Base-by-base conservation (phyloP, 2,888 invertebrate species). In the Onchidella celtica region DNA sequence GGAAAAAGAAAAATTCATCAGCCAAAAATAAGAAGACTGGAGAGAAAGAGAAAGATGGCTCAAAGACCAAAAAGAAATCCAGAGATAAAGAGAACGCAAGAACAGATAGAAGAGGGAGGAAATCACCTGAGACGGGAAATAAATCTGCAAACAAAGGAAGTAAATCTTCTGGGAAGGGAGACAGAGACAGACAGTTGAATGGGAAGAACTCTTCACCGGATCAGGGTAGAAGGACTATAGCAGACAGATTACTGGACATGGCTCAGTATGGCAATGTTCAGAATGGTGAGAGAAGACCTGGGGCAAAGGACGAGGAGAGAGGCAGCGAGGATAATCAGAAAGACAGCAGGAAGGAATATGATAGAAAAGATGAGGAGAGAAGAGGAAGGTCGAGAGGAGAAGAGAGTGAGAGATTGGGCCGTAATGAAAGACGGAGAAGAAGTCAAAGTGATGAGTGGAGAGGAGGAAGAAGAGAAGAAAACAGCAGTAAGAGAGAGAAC, bases 151-250 rank as follows among this genome's bases (percentile, higher is more conserved):
- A 76, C 59, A 83, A 81, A 34, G 83, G 81, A 34, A 84, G 83
- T 38, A 84, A 83, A 38, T 73, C 83, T 74, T 85, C 84, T 34
- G 76, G 77, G 66, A 81, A 78, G 6, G 63, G 85, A 27, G 76
- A 82, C 1, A 65, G 85, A 27, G 76, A 82, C 1, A 84, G 78
- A 68, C 69, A 86, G 2, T 82, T 84, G 17, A 80, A 83, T 29
- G 85, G 84, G 59, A 84, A 81, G 4, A 79, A 85, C 27, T 1
- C 55, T 3, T 70, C 57, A 4, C 55, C 72, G 21, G 65, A 57
- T 24, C 40, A 47, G n/a, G 38, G 34, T 9, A 29, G 27, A 3
- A 79, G 21, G 47, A 69, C 69, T 68, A 81, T 81, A 27, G 81
- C 81, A 24, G 81, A 75, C 27, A 63, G 81, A 21, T 63, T 81